These are phyloP conservation scores for Entomobrya proxima DNA, from an alignment of 2,888 invertebrate species.

Conservation along the genomic window DNA sequence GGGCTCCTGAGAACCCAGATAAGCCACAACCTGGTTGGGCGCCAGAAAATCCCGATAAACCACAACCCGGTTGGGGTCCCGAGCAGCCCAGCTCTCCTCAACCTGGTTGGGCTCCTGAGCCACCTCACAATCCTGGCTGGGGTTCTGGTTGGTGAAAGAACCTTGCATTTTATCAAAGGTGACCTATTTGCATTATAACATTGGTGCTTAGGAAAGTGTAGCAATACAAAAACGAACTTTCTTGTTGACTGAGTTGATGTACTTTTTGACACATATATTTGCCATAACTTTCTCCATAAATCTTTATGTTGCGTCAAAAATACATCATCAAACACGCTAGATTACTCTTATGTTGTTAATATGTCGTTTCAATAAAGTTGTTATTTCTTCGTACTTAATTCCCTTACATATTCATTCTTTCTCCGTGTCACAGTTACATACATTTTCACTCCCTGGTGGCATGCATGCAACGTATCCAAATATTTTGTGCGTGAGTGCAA, in stretches of 20 bases:
- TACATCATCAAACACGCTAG: background rate
- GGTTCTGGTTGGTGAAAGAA: background rate
- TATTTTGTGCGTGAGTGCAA: background rate
- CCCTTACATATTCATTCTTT: too few relatives aligned
- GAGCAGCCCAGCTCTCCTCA: background rate
- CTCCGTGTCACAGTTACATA: background rate
- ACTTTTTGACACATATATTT: background rate
- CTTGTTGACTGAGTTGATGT: background rate
- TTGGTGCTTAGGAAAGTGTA: background rate
- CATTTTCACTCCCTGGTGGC: background rate
- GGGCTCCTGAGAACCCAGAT: too few relatives aligned
- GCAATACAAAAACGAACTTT: background rate
- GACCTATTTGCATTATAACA: background rate
- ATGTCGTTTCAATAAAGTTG: background rate
- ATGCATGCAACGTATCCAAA: background rate
- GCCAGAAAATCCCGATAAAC: too few relatives aligned
- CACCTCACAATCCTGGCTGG: slow-evolving; percentile 14
- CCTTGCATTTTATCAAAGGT: background rate
- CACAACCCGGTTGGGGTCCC: background rate
- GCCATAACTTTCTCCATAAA: background rate
- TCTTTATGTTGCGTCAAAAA: background rate
- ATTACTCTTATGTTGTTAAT: background rate
- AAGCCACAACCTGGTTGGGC: too few relatives aligned
- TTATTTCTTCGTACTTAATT: too few relatives aligned
- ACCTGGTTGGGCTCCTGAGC: background rate